These are phyloP conservation scores for Arvicola amphibius DNA, from an alignment of 2,797 vertebrate genomes.

Conservation along the genomic window DNA sequence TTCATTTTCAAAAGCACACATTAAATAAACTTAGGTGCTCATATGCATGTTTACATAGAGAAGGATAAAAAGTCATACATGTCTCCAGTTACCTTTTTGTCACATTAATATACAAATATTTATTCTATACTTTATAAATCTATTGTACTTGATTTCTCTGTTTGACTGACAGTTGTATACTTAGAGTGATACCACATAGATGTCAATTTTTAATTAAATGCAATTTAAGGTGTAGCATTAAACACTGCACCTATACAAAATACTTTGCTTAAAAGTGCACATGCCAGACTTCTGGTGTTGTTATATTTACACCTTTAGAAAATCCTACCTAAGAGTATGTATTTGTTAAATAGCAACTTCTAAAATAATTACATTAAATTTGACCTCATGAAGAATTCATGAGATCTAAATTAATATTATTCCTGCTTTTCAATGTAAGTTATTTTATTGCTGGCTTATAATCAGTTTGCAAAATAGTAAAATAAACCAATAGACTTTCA, in stretches of 20 bases:
- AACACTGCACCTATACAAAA: background rate
- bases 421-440: background rate
- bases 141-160: background rate
- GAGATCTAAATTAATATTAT: constrained; percentile 30
- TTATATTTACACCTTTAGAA: background rate
- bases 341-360: background rate
- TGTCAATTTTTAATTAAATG: background rate
- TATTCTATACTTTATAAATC: background rate
- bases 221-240: background rate
- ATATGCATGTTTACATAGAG: background rate
- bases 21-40: background rate
- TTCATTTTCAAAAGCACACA: background rate
- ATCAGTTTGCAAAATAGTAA: background rate
- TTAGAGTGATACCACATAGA: background rate
- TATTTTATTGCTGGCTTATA: background rate
- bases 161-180: background rate
- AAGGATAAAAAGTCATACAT: background rate
- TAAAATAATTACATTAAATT: constrained; percentile 64
- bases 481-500: background rate
- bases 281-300: background rate
- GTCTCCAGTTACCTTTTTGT: background rate
- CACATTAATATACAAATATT: background rate
- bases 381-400: constrained; percentile 70
- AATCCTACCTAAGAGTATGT: background rate
- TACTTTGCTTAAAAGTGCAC: background rate